Evolutionary conservation across 2,113 vertebrate genomes (phyloP), one percentile per base, ranked within the genome.

Genomic region (Megalops atlanticus): DNA sequence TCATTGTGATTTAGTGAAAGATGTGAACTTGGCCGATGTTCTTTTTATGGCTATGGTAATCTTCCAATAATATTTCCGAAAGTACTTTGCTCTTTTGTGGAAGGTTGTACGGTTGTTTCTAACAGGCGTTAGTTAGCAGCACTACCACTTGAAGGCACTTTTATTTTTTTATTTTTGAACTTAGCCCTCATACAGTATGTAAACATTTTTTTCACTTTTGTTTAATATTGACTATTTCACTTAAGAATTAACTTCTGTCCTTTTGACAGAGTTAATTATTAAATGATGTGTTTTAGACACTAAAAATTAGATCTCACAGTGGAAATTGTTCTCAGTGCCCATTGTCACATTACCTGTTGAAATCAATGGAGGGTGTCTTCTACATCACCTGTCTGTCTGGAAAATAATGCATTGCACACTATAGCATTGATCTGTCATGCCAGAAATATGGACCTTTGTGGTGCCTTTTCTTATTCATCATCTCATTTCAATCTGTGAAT

Each of bases 401-500:
- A 64, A 27, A 64, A 31, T 31, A 64, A 64, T 24, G 31, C 31
- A 10, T 31, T 64, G 58, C 58, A 58, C 43, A 18, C 7, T 58
- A 3, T 52, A 4, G 49, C 49, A n/a, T 18, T 18, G 24, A 8
- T 64, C 58, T 27, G 58, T 64, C 31, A 11, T 31, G 8, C 58
- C 10, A 24, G 31, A 64, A 11, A 27, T 31, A 27, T 31, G 58
- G 31, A 24, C 8, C 58, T 64, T n/a, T 31, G 58, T n/a, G 31
- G 58, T 64, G 58, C 58, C 58, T 40, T 72, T 27, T 36, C 40
- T n/a, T n/a, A 16, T 36, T 77, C 47, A 54, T 21, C 39, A 18
- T 79, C n/a, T 77, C 70, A 24, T 39, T 80, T 84, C 52, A 83
- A 71, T 82, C 38, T 54, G 49, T 80, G 74, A 16, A 6, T 78